A percentile compares a stretch with the other conserved stretches of the same genome.
Conservation (phyloP, 1,140 invertebrate genomes). For the Babylonia areolata region DNA sequence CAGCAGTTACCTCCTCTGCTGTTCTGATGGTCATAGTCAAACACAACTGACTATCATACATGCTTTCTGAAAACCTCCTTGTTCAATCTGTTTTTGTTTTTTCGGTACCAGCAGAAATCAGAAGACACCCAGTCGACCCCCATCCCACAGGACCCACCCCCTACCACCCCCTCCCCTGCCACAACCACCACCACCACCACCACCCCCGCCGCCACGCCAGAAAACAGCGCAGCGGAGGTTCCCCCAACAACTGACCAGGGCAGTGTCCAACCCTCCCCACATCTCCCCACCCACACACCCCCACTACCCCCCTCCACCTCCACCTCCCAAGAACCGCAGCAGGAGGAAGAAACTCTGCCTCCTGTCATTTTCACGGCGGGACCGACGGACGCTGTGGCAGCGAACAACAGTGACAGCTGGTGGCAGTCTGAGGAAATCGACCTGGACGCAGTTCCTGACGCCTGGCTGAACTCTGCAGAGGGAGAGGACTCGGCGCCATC, state of each 20-base stretch:
- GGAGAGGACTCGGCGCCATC: background rate
- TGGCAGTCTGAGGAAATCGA: conserved; percentile 24
- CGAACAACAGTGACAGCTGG: background rate
- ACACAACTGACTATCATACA: no score
- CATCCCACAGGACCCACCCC: no score
- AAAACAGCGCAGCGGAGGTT: background rate
- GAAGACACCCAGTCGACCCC: no score
- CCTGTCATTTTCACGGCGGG: background rate
- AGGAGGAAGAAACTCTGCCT: background rate
- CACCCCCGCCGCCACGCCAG: background rate
- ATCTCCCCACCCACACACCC: background rate
- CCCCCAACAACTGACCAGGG: background rate
- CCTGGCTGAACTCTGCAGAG: conserved; percentile 11
- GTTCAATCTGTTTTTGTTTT: no score
- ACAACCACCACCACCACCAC: no score
- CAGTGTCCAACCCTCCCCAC: background rate
- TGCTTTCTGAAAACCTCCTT: no score
- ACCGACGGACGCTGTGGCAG: no score
- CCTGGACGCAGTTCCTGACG: conserved; percentile 20
- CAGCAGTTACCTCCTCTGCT: no score
- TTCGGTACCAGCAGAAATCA: no score
- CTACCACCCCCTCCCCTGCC: no score
- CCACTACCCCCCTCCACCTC: background rate
- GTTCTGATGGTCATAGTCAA: no score
- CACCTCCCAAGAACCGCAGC: background rate